These are phyloP conservation scores for Buathra laborator DNA, from an alignment of 2,888 invertebrate species.

Conservation along the genomic window DNA sequence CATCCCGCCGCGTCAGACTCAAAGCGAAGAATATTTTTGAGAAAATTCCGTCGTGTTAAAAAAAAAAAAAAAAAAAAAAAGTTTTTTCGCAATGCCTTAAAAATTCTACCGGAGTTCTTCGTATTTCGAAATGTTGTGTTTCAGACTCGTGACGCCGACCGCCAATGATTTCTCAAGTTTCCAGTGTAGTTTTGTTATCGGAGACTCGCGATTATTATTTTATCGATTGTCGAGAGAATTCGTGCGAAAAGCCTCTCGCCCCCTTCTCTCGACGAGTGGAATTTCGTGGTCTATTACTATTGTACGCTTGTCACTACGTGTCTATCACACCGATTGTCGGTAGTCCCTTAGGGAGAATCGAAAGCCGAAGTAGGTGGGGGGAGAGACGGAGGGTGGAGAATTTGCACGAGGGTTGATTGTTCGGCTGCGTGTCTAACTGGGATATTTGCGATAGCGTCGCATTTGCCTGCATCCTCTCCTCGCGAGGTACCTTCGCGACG, in stretches of 20 bases:
- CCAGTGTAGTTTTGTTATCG: too few relatives aligned
- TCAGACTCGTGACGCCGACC: slow-evolving; percentile 46
- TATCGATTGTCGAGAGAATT: slow-evolving; percentile 10
- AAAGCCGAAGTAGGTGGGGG: neutral
- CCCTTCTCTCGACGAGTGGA: slow-evolving; percentile 20
- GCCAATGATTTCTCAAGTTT: slow-evolving; percentile 34
- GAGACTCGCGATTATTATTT: slow-evolving; percentile 27
- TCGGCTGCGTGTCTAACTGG: slow-evolving; percentile 49
- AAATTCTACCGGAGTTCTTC: too few relatives aligned
- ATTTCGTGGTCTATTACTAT: slow-evolving; percentile 45
- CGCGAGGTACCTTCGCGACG: slow-evolving; percentile 6
- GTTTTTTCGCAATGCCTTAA: too few relatives aligned
- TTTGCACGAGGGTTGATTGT: slow-evolving; percentile 46
- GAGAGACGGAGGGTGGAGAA: slow-evolving; percentile 8
- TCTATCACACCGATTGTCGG: slow-evolving; percentile 39
- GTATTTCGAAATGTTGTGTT: slow-evolving; percentile 16
- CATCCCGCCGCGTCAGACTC: neutral
- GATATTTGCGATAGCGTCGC: slow-evolving; percentile 58
- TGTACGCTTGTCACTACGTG: slow-evolving; percentile 45
- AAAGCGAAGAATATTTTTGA: too few relatives aligned
- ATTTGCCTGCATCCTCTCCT: slow-evolving; percentile 23
- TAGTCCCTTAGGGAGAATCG: slow-evolving; percentile 40
- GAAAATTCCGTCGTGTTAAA: too few relatives aligned
- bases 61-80: too few relatives aligned
- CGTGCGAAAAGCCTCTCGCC: neutral